A percentile compares a stretch with the other conserved stretches of the same genome.
Evolutionary conservation across 2,113 vertebrate genomes (phyloP).

Genomic region (Notiomystis cincta): DNA sequence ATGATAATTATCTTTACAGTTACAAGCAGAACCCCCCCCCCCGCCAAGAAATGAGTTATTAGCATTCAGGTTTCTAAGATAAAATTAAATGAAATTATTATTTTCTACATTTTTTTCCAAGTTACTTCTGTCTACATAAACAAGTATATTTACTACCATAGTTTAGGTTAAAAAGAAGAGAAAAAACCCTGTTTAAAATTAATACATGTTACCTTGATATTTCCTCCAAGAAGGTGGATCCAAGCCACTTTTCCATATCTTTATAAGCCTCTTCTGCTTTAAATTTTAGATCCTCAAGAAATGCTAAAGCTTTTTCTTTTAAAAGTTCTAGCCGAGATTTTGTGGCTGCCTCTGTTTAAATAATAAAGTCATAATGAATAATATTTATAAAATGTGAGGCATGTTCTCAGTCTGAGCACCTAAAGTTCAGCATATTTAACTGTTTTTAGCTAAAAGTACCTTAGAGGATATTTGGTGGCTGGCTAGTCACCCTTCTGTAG

Average conservation of each 20-base stretch:
- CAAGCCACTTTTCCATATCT: conserved; percentile 81
- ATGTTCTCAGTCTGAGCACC: neutral
- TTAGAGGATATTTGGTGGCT: neutral
- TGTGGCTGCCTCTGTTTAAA: conserved; percentile 72
- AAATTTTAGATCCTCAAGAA: conserved; percentile 71
- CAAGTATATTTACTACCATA: neutral
- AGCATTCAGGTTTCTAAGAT: neutral
- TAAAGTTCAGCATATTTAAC: neutral
- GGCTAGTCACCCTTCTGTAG: neutral
- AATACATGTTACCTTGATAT: conserved; percentile 78
- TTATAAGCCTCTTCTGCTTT: conserved; percentile 72
- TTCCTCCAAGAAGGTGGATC: conserved; percentile 76
- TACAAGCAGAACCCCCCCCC: neutral
- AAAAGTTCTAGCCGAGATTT: conserved; percentile 79
- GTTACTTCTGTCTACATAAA: neutral
- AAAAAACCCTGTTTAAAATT: neutral
- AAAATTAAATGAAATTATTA: neutral
- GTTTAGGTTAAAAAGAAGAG: neutral
- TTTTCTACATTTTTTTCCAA: neutral
- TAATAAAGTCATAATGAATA: neutral
- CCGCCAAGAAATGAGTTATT: neutral
- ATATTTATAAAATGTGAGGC: neutral
- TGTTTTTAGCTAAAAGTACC: neutral
- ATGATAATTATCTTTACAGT: neutral
- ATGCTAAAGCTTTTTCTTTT: conserved; percentile 75